Evolutionary conservation across 2,113 vertebrate species (phyloP).

Genomic region (Oreochromis aureus): DNA sequence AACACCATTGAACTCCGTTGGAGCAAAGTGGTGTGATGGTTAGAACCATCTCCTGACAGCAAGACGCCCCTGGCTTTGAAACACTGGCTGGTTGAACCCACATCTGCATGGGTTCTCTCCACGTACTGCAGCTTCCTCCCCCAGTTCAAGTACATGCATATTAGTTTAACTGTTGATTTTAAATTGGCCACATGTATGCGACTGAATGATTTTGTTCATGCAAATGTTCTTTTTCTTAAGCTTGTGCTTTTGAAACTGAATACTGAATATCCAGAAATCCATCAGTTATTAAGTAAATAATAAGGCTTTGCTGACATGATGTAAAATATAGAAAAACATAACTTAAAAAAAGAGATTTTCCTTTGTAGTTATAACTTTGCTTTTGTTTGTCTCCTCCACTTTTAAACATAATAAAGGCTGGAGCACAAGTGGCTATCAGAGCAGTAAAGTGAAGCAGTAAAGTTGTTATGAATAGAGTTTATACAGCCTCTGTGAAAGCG

Average conservation of each 20-base stretch:
- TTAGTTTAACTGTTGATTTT: not conserved
- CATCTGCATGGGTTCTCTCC: not conserved
- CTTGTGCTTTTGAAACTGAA: not conserved
- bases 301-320: not conserved
- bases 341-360: not conserved
- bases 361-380: not conserved
- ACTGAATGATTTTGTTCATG: not conserved
- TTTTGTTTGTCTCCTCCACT: not conserved
- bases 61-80: not conserved
- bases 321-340: rapidly evolving
- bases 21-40: not conserved
- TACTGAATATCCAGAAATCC: not conserved
- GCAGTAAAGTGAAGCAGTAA: not conserved
- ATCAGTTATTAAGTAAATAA: not conserved
- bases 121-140: not conserved
- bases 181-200: rapidly evolving
- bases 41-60: rapidly evolving
- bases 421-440: not conserved
- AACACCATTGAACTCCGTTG: not conserved
- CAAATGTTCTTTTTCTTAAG: not conserved
- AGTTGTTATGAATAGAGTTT: not conserved
- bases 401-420: not conserved
- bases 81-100: not conserved
- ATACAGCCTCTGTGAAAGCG: not conserved
- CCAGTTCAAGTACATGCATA: not conserved